A percentile compares a stretch with the other conserved stretches of the same genome.
Conservation (phyloP, 1,140 invertebrate species). For the Caenorhabditis tropicalis region DNA sequence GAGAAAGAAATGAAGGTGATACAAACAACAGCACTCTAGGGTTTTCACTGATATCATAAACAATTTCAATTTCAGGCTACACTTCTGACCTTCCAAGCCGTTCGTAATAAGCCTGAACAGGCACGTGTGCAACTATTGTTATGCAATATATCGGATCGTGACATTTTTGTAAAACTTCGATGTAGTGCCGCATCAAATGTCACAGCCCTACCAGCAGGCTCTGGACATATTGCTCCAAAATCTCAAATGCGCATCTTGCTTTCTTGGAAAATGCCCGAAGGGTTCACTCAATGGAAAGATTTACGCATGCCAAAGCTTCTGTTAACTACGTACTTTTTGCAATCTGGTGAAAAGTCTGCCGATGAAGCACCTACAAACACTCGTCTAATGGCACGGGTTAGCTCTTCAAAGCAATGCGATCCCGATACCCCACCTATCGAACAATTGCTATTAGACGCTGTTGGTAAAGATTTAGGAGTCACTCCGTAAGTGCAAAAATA, state of each 20-base stretch:
- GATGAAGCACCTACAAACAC: conserved; percentile 45
- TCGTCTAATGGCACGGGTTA: conserved; percentile 49
- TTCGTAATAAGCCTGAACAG: background rate
- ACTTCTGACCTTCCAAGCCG: conserved; percentile 29
- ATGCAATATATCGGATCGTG: conserved; percentile 57
- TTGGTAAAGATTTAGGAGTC: conserved; percentile 30
- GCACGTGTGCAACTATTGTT: conserved; percentile 51
- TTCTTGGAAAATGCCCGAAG: conserved; percentile 44
- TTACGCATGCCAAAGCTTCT: conserved; percentile 47
- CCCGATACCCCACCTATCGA: conserved; percentile 52
- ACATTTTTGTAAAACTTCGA: conserved; percentile 54
- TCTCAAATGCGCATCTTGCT: conserved; percentile 50
- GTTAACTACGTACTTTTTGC: conserved; percentile 48
- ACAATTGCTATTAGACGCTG: conserved; percentile 56
- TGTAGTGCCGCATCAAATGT: conserved; percentile 43
- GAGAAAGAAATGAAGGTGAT: conserved; percentile 44
- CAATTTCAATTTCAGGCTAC: conserved; percentile 8
- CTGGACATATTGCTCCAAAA: conserved; percentile 51
- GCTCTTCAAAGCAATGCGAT: conserved; percentile 41
- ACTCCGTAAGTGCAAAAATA: conserved; percentile 17
- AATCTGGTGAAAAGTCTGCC: background rate
- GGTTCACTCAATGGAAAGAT: conserved; percentile 47
- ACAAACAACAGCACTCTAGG: background rate
- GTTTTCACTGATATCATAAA: background rate
- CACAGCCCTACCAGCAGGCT: background rate